phyloP scores from a whole-genome alignment of 1,140 invertebrate genomes.

The Meteorus sp. region DNA sequence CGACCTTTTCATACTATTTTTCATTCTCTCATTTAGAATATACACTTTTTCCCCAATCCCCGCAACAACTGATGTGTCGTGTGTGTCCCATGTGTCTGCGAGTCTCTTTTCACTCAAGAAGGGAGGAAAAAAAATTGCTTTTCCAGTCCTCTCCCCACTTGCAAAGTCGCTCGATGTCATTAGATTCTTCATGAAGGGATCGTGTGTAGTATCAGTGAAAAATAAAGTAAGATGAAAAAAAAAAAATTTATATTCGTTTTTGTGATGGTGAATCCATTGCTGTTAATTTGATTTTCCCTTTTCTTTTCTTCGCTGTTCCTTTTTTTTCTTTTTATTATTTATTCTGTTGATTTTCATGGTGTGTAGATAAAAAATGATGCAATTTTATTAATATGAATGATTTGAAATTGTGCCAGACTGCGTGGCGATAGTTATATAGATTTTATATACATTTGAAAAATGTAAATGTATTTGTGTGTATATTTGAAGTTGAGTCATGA shows the following conservation, averaged over 20 bases:
- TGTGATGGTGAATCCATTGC: neutral
- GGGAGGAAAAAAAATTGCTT: slow-evolving; percentile 24
- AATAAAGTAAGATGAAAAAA: slow-evolving; percentile 7
- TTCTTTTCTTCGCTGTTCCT: too few relatives aligned
- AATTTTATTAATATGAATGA: neutral
- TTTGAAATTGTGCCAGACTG: neutral
- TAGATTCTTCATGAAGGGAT: slow-evolving; percentile 26
- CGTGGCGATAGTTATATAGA: too few relatives aligned
- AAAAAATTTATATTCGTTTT: neutral
- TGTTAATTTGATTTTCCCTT: too few relatives aligned
- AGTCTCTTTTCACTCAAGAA: slow-evolving; percentile 23
- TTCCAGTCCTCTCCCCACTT: slow-evolving; percentile 10
- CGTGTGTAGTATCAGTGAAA: slow-evolving; percentile 11
- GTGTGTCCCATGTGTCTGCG: slow-evolving; percentile 9
- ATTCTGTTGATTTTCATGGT: neutral
- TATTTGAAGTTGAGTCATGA: neutral
- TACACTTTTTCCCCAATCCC: too few relatives aligned
- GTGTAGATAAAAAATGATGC: neutral
- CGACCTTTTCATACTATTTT: slow-evolving; percentile 15
- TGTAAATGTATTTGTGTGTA: too few relatives aligned
- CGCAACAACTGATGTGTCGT: too few relatives aligned
- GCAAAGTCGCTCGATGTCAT: slow-evolving; percentile 30
- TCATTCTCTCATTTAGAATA: too few relatives aligned
- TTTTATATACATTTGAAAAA: too few relatives aligned
- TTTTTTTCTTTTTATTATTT: neutral